A percentile compares a stretch with the other conserved stretches of the same genome.
Conservation (phyloP, 2,113 vertebrate species). For the Chloroceryle aenea region DNA sequence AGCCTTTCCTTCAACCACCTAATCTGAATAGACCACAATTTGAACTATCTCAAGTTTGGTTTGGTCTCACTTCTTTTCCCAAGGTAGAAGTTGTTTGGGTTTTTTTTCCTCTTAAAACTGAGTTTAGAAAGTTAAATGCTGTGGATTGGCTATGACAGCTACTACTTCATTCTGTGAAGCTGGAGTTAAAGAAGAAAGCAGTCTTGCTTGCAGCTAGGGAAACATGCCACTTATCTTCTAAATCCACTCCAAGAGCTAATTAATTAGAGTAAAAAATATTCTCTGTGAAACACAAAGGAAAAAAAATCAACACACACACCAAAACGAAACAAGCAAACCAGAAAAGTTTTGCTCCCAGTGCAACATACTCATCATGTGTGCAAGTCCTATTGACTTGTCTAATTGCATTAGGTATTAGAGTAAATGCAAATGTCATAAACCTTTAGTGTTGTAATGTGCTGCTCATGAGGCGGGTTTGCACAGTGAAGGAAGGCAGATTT, state of each 20-base stretch:
- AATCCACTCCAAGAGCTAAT: neutral
- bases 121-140: neutral
- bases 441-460: neutral
- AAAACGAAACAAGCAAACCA: neutral
- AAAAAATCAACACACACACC: neutral
- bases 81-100: neutral
- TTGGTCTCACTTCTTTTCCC: neutral
- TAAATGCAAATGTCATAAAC: neutral
- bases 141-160: neutral
- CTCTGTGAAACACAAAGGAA: neutral
- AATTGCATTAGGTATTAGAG: neutral
- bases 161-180: neutral
- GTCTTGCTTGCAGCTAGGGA: neutral
- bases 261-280: neutral
- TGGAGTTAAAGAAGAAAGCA: neutral
- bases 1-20: neutral
- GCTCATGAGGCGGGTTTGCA: neutral
- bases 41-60: neutral
- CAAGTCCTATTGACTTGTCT: neutral
- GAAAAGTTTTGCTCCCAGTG: neutral
- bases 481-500: neutral
- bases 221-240: neutral
- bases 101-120: neutral
- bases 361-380: neutral
- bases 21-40: neutral